Evolutionary conservation across 2,888 invertebrate species (phyloP).

Genomic region (Leptopilina drosophilae): DNA sequence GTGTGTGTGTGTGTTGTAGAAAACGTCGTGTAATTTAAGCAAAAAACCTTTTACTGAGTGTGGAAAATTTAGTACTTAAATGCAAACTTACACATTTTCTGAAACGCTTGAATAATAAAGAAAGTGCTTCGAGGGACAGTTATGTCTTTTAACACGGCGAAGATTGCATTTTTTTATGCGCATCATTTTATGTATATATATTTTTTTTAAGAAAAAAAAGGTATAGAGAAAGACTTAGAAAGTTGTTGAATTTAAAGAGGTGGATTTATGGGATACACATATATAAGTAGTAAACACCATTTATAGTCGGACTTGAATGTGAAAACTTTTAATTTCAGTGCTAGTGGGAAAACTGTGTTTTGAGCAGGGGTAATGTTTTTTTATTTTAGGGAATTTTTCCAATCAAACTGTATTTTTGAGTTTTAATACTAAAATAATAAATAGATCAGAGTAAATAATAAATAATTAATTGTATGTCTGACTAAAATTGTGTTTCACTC

Average conservation of each 20-base stretch:
- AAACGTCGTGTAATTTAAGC: background rate
- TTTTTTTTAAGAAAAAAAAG: no score
- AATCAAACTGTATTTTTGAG: no score
- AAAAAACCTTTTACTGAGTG: constrained; percentile 13
- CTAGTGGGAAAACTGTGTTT: no score
- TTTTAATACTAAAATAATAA: no score
- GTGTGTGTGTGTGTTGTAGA: background rate
- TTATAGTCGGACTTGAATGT: background rate
- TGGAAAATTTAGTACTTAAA: background rate
- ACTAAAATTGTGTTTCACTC: no score
- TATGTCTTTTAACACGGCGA: background rate
- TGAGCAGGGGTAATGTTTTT: no score
- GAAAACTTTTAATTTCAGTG: background rate
- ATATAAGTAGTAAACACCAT: background rate
- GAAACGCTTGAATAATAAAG: background rate
- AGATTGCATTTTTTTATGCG: background rate
- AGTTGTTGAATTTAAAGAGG: constrained; percentile 1
- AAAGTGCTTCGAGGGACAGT: background rate
- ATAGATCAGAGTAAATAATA: no score
- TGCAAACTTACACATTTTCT: background rate
- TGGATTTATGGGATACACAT: background rate
- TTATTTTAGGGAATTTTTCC: no score
- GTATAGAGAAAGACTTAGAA: background rate
- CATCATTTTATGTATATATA: constrained; percentile 2
- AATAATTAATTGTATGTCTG: no score